phyloP scores from a whole-genome alignment of 2,113 vertebrate genomes.

The Pachypanchax playfairii region DNA sequence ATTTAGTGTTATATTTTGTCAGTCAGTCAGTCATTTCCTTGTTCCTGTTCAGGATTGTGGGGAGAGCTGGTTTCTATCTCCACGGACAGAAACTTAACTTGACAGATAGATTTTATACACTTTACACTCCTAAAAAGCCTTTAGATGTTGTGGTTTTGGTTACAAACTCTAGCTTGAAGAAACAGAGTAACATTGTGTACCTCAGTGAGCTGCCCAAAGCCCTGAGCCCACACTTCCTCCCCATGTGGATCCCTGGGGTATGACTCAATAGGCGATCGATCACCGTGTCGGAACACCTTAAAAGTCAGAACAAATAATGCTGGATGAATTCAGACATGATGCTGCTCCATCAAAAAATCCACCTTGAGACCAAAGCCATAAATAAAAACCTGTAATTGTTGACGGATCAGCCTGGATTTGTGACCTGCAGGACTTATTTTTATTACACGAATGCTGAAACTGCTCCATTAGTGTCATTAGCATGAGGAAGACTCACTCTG shows the following conservation, averaged over 20 bases:
- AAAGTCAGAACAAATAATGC: conserved; percentile 53
- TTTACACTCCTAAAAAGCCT: neutral
- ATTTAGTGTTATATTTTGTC: too few relatives aligned
- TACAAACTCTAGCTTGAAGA: neutral
- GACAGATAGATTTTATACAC: neutral
- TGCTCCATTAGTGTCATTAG: conserved; percentile 23
- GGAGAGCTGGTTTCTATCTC: too few relatives aligned
- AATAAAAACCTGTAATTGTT: conserved; percentile 35
- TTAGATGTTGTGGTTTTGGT: neutral
- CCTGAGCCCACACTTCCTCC: conserved; percentile 83
- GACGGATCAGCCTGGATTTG: conserved; percentile 22
- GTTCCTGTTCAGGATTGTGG: too few relatives aligned
- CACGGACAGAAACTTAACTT: neutral
- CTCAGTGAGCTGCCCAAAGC: conserved; percentile 88
- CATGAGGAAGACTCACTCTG: conserved; percentile 14
- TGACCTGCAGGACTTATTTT: conserved; percentile 28
- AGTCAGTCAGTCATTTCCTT: too few relatives aligned
- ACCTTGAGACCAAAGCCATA: conserved; percentile 29
- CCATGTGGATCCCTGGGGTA: conserved; percentile 83
- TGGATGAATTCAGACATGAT: conserved; percentile 16
- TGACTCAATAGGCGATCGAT: conserved; percentile 84
- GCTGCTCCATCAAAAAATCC: conserved; percentile 11
- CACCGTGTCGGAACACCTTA: conserved; percentile 86
- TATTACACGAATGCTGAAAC: conserved; percentile 9
- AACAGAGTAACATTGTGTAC: conserved; percentile 58